phyloP scores from a whole-genome alignment of 2,888 invertebrate genomes.

The Latrodectus elegans region DNA sequence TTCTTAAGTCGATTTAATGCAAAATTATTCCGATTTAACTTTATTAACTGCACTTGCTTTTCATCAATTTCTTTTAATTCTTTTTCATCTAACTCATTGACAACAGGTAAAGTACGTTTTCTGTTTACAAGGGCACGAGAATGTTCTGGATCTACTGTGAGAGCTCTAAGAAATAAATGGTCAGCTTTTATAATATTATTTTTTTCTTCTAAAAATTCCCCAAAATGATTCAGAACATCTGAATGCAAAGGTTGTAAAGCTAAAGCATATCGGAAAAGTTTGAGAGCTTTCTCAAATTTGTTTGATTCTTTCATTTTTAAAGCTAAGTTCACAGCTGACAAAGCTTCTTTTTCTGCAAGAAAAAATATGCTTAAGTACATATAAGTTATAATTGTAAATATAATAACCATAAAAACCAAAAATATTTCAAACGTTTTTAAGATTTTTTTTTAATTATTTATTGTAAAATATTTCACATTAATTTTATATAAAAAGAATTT shows the following conservation, averaged over 20 bases:
- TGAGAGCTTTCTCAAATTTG: constrained; percentile 88
- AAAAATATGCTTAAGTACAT: not conserved
- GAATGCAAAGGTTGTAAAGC: constrained; percentile 93
- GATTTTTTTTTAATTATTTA: no score
- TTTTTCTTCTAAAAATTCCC: constrained; percentile 91
- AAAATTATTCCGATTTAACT: constrained; percentile 86
- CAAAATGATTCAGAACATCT: constrained; percentile 92
- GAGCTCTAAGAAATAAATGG: constrained; percentile 87
- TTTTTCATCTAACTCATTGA: constrained; percentile 87
- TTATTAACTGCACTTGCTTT: constrained; percentile 87
- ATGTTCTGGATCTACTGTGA: constrained; percentile 88
- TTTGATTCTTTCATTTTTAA: constrained; percentile 87
- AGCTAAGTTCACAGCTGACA: constrained; percentile 87
- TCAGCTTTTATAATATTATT: constrained; percentile 92
- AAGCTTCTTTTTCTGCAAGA: constrained; percentile 82
- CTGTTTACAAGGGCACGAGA: constrained; percentile 85
- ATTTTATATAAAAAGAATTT: no score
- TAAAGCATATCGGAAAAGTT: constrained; percentile 91
- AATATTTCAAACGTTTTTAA: no score
- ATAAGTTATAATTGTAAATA: not conserved
- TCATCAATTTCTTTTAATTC: constrained; percentile 86
- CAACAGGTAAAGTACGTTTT: constrained; percentile 88
- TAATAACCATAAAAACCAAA: no score
- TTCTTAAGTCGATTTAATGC: constrained; percentile 90
- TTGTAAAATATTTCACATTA: no score